A percentile compares a stretch with the other conserved stretches of the same genome.
Evolutionary conservation across 2,797 vertebrate genomes (phyloP).

Genomic region (Lacerta viridis): DNA sequence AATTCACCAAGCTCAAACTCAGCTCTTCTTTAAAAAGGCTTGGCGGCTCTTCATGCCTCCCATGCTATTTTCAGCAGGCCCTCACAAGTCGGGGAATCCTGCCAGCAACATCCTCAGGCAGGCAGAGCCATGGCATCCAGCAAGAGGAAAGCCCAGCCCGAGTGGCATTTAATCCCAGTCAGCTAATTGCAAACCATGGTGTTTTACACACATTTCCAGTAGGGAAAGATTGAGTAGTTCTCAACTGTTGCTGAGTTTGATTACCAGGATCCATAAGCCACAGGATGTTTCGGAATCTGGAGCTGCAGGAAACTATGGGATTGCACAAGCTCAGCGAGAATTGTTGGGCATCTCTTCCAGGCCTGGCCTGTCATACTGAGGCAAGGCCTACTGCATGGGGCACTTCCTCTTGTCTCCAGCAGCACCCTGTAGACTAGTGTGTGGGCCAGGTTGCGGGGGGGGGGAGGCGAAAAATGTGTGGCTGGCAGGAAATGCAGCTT

Average conservation of each 20-base stretch:
- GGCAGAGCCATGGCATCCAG: conserved; percentile 46
- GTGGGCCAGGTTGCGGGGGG: background rate
- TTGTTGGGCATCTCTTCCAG: background rate
- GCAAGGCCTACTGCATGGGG: background rate
- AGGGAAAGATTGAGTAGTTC: conserved; percentile 63
- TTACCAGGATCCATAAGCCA: conserved; percentile 73
- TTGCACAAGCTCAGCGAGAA: background rate
- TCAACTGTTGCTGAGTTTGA: conserved; percentile 64
- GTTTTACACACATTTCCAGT: conserved; percentile 59
- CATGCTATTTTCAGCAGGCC: too few species aligned
- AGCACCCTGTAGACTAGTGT: background rate
- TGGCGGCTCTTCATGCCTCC: too few species aligned
- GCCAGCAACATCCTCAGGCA: conserved; percentile 15
- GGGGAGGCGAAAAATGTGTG: background rate
- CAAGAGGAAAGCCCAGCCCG: conserved; percentile 44
- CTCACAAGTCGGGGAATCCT: background rate
- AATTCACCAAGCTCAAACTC: background rate
- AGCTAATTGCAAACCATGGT: conserved; percentile 58
- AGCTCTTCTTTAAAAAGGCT: too few species aligned
- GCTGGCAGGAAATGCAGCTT: background rate
- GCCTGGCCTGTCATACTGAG: too few species aligned
- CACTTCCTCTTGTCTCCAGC: background rate
- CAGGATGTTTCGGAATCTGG: conserved; percentile 74
- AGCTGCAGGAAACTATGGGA: conserved; percentile 50
- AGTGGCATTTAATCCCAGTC: conserved; percentile 63